phyloP scores from a whole-genome alignment of 30 jellyfish, hydroid and myxozoan genomes.

The Turritopsis rubra region DNA sequence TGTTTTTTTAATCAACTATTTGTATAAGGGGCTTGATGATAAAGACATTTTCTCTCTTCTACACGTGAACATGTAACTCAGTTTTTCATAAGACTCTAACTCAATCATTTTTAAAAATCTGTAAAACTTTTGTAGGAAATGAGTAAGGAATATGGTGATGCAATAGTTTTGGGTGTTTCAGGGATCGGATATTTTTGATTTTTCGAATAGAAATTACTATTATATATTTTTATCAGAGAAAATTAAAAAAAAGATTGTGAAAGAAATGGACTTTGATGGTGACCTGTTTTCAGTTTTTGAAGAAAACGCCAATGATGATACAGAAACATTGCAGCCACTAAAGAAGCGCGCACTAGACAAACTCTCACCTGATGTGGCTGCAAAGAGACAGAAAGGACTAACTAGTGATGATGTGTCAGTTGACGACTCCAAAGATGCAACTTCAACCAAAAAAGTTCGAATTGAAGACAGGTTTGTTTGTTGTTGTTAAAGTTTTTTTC shows the following conservation, averaged over 20 bases:
- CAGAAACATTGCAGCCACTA: not conserved
- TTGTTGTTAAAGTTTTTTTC: not conserved
- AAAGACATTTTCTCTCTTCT: too few relatives aligned
- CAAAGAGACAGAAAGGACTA: not conserved
- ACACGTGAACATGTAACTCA: too few relatives aligned
- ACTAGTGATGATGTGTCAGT: not conserved
- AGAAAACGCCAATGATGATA: constrained; percentile 5
- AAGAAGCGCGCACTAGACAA: constrained; percentile 6
- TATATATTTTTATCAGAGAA: not conserved
- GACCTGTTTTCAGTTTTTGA: constrained; percentile 19
- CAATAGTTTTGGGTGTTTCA: too few relatives aligned
- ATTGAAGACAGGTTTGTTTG: not conserved
- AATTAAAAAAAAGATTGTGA: not conserved
- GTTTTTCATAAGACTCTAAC: too few relatives aligned
- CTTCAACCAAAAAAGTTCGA: constrained; percentile 12
- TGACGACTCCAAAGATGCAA: not conserved
- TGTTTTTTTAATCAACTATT: too few relatives aligned
- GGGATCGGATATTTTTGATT: too few relatives aligned
- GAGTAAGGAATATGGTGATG: too few relatives aligned
- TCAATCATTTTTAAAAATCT: too few relatives aligned
- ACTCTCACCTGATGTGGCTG: not conserved
- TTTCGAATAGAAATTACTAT: too few relatives aligned
- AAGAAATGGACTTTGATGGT: constrained; percentile 24
- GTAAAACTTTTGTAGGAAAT: too few relatives aligned
- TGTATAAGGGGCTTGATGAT: too few relatives aligned